Conservation (phyloP, 2,113 vertebrate species). For the Aegypius monachus region DNA sequence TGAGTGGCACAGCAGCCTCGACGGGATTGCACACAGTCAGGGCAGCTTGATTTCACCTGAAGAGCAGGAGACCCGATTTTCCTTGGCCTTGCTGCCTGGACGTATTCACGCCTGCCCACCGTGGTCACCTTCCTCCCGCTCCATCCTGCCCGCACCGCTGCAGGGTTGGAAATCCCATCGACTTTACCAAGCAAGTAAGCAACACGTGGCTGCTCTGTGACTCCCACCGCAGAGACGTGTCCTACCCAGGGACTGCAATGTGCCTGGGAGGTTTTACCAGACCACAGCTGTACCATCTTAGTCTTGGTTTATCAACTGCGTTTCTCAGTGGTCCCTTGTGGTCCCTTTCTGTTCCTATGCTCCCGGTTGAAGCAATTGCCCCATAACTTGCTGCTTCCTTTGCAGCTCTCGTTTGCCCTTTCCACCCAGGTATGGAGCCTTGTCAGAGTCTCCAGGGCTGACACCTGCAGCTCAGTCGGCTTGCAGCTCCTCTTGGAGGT, state of each 20-base stretch:
- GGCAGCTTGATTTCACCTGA: not conserved
- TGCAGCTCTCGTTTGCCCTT: not conserved
- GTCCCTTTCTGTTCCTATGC: not conserved
- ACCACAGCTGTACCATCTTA: not conserved
- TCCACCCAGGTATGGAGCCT: not conserved
- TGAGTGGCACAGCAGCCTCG: not conserved
- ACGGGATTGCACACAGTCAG: not conserved
- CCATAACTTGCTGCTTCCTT: not conserved
- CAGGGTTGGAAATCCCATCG: not conserved
- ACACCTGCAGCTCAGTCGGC: not conserved
- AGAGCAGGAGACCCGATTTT: not conserved
- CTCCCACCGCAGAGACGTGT: not conserved
- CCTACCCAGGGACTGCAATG: not conserved
- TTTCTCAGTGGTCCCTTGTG: too few species aligned
- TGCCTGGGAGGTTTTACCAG: not conserved
- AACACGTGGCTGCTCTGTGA: not conserved
- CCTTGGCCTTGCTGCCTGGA: not conserved
- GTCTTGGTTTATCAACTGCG: not conserved
- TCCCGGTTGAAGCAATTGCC: not conserved
- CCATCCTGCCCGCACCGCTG: fast-evolving
- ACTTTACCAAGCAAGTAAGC: not conserved
- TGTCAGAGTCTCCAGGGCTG: not conserved
- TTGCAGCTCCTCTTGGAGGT: not conserved
- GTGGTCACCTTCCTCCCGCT: fast-evolving
- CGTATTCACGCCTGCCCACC: not conserved